phyloP scores from a whole-genome alignment of 2,888 invertebrate genomes.

The Andrena bucephala region DNA sequence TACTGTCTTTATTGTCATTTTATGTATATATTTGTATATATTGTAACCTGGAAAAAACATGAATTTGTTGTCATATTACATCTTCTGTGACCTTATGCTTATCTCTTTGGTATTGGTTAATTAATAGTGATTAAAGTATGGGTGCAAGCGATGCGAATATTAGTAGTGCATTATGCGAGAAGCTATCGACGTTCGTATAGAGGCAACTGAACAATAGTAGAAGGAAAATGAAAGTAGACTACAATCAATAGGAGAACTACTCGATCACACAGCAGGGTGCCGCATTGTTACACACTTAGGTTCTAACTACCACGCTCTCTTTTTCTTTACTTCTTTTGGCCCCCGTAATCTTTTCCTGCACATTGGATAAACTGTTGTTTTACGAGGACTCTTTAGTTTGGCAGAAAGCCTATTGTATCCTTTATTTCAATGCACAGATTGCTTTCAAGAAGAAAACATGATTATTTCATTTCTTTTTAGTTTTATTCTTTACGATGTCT shows the following conservation, averaged over 20 bases:
- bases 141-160: too few species aligned
- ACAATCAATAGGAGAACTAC: conserved; percentile 59
- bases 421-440: conserved; percentile 69
- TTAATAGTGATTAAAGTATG: too few species aligned
- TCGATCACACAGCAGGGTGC: conserved; percentile 74
- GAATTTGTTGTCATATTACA: too few species aligned
- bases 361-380: conserved; percentile 54
- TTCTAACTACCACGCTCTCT: conserved; percentile 50
- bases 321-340: conserved; percentile 40
- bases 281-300: conserved; percentile 65
- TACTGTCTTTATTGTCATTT: too few species aligned
- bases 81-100: too few species aligned
- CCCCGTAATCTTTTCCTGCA: conserved; percentile 42
- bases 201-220: conserved; percentile 51
- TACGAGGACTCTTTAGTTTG: conserved; percentile 59
- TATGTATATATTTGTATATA: too few species aligned
- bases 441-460: conserved; percentile 64
- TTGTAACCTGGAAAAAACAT: too few species aligned
- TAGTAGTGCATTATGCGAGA: conserved; percentile 17
- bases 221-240: conserved; percentile 53
- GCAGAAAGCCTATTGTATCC: conserved; percentile 65
- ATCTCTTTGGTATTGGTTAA: too few species aligned
- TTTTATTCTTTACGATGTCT: conserved; percentile 60
- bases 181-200: conserved; percentile 35
- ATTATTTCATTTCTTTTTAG: conserved; percentile 67